Evolutionary conservation across 2,888 invertebrate genomes (phyloP).

Genomic region (Blomia tropicalis): DNA sequence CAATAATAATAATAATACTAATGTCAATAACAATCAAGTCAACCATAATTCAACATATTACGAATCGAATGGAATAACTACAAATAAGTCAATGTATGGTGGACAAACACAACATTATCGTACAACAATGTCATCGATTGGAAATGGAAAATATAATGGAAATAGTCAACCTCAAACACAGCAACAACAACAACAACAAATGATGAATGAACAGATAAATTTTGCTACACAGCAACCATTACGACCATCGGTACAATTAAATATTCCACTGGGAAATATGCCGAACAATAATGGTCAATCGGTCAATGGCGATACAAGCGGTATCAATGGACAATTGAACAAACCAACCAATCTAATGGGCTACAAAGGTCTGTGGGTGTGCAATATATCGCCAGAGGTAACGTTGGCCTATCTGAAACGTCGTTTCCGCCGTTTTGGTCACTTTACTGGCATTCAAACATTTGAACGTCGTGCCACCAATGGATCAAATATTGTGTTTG

Average conservation of each 20-base stretch:
- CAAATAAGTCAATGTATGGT: not conserved
- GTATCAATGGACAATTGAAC: not conserved
- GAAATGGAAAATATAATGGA: not conserved
- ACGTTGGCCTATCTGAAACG: constrained; percentile 16
- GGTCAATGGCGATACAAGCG: not conserved
- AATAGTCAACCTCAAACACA: not conserved
- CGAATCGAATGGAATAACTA: too few relatives aligned
- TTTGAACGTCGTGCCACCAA: constrained; percentile 23
- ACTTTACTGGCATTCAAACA: constrained; percentile 24
- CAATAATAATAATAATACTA: not conserved
- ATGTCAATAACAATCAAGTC: not conserved
- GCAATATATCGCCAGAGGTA: constrained; percentile 22
- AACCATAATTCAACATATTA: too few relatives aligned
- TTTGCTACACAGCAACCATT: not conserved
- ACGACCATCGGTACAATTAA: not conserved
- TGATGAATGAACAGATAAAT: not conserved
- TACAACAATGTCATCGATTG: not conserved
- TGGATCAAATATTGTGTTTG: constrained; percentile 23
- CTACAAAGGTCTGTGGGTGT: constrained; percentile 24
- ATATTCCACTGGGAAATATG: not conserved
- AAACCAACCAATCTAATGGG: constrained; percentile 22
- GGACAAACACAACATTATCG: not conserved
- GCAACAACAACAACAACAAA: not conserved
- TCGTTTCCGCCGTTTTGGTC: constrained; percentile 22
- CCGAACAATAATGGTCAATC: not conserved